Evolutionary conservation across 2,113 vertebrate species (phyloP).

Genomic region (Nansenia antarctica): DNA sequence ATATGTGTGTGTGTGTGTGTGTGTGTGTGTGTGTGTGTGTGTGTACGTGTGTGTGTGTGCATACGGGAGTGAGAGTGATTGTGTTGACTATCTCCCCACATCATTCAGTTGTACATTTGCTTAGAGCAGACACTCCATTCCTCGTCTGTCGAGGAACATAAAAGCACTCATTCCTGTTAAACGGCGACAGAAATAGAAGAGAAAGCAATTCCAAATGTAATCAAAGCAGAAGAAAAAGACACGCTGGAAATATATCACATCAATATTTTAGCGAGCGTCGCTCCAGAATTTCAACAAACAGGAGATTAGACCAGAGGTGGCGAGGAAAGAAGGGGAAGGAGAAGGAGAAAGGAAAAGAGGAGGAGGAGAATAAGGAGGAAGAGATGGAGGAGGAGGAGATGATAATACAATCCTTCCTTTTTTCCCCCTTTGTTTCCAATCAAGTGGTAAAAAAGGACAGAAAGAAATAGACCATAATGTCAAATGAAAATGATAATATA

Average conservation of each 20-base stretch:
- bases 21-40: not conserved
- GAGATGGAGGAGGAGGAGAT: not conserved
- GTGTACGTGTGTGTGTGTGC: not conserved
- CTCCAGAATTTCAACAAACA: not conserved
- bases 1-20: not conserved
- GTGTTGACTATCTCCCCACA: constrained; percentile 47
- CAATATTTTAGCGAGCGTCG: constrained; percentile 12
- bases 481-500: not conserved
- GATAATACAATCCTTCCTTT: not conserved
- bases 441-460: not conserved
- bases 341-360: not conserved
- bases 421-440: not conserved
- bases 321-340: not conserved
- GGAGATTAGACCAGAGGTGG: not conserved
- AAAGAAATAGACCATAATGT: not conserved
- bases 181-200: constrained; percentile 9
- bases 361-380: not conserved
- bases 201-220: constrained; percentile 28
- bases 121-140: constrained; percentile 11
- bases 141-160: not conserved
- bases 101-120: constrained; percentile 22
- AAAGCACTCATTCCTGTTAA: constrained; percentile 11
- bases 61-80: not conserved
- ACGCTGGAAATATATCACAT: constrained; percentile 14
- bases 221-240: constrained; percentile 7